Base-by-base conservation (phyloP, 1,140 invertebrate genomes). In the Neodiprion virginianus region DNA sequence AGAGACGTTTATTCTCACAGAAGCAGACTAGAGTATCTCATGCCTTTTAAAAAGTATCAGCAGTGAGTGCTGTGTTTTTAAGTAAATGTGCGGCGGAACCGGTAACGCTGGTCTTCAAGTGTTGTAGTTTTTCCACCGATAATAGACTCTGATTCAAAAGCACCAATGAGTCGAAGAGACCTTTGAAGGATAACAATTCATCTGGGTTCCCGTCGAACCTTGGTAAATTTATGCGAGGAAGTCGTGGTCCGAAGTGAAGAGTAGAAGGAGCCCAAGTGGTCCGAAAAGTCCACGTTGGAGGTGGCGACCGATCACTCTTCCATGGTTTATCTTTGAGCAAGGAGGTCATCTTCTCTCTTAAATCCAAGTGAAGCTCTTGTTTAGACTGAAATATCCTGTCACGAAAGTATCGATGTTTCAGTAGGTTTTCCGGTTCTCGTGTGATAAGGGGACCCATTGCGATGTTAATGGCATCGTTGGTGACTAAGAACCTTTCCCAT, bases 81-180 rank as follows among this genome's bases (percentile, higher is more conserved):
- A 79, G 68, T 7, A 76, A n/a, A 47, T 70, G 53, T 53, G 73
- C 49, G 1, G 77, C 79, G 0, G 74, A 65, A 1, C 75, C 76
- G 4, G 8, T 47, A 1, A 79, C 11, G n/a, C 72, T 70, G 12
- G 68, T 70, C 66, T 79, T 79, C 0, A 80, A 47, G 49, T 78
- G 78, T 8, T 80, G 79, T 21, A 80, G 40, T 72, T 79, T 78
- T 48, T 77, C 72, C 1, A 80, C 75, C 0, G 69, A 9, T 1
- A 74, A 69, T 1, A 79, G 8, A 7, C n/a, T 7, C 12, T 17
- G 7, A 48, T 78, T 78, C 4, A 23, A 70, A 2, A 77, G 48
- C 0, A 80, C 73, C 17, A 80, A 11, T 1, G 77, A 77, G 0
- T 23, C 50, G 21, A 80, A 78, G n/a, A 80, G 28, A 65, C 77